These are phyloP conservation scores for Naja naja DNA, from an alignment of 2,113 vertebrate genomes.

Conservation along the genomic window DNA sequence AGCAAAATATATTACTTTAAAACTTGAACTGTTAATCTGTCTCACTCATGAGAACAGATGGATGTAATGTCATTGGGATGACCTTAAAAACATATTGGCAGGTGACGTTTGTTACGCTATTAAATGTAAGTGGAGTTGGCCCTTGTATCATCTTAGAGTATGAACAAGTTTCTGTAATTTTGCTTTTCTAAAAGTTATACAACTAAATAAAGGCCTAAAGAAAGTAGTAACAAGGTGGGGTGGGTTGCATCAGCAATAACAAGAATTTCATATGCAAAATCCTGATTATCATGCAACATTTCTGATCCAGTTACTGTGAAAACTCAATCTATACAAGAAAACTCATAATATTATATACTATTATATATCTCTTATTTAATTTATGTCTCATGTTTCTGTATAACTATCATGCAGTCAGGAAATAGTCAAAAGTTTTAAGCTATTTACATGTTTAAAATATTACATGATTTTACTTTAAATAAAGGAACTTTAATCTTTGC, in stretches of 20 bases:
- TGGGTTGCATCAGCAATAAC: not conserved
- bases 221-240: not conserved
- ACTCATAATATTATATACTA: not conserved
- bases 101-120: not conserved
- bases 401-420: not conserved
- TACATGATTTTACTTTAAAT: not conserved
- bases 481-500: not conserved
- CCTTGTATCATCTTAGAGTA: not conserved
- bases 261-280: not conserved
- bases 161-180: not conserved
- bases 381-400: not conserved
- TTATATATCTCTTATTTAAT: not conserved
- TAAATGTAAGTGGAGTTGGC: not conserved
- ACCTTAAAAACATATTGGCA: not conserved
- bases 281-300: not conserved
- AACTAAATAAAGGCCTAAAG: not conserved
- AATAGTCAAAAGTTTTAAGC: not conserved
- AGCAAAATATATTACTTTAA: not conserved
- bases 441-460: not conserved
- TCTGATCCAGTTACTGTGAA: not conserved
- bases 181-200: not conserved
- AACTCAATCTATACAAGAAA: slow-evolving; percentile 7
- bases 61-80: not conserved
- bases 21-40: not conserved
- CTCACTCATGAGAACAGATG: not conserved